Base-by-base conservation (phyloP, 2,888 invertebrate species). In the Chrysotoxum bicinctum region DNA sequence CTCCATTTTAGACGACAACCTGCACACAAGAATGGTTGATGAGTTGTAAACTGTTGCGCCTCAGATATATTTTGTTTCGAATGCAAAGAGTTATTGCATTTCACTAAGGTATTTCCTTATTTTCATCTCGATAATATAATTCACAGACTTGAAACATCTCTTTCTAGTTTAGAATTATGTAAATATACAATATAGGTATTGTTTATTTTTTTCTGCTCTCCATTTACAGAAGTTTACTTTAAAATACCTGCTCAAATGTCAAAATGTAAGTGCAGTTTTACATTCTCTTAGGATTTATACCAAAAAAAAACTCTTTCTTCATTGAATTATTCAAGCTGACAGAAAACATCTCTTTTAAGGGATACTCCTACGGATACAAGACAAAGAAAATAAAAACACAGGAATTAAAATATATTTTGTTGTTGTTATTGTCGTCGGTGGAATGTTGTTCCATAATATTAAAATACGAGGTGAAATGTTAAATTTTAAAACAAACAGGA, bases 401-500 rank as follows among this genome's bases (percentile, higher is more conserved):
- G n/a, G 50, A 35, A 66, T 50, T 48, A 50, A 48, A n/a, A 35
- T 32, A 66, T 35, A 0, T 19, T 8, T 43, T 48, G 16, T 43
- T 62, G 4, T 12, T 64, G 30, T 48, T 48, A 7, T 40, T 7
- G 40, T 45, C 45, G 21, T 21, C 12, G 14, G 1, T 50, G 32
- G 21, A 37, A 3, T 30, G 35, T 50, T 48, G 4, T 48, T 21
- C 40, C 62, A 35, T 64, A 50, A 58, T 56, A 40, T 66, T 48
- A 50, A 14, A 30, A 68, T 52, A 48, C 23, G 32, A 68, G 58
- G 75, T 75, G 70, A 66, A 58, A 81, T n/a, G 32, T 32, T 30
- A 58, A 70, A 58, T 72, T 58, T 66, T 3, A 45, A 76, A 82
- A 76, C 72, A 72, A 72, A 50, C 60, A 76, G 73, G 21, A 76